Evolutionary conservation across 2,797 vertebrate genomes (phyloP).

Genomic region (Crenichthys baileyi): DNA sequence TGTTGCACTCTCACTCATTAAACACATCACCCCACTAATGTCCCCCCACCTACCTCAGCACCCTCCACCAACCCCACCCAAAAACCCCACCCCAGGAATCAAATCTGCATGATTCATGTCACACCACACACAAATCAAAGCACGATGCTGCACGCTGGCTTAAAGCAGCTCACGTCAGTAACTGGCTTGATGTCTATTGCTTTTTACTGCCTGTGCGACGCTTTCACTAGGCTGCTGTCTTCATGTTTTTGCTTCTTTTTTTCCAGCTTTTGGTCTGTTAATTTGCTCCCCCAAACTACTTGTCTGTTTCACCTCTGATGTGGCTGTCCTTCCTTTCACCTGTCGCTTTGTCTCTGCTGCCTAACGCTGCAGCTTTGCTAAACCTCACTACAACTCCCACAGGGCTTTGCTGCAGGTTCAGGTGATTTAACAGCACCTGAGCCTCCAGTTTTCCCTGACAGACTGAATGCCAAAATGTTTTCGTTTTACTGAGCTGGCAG

Average conservation of each 20-base stretch:
- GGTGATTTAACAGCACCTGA: slow-evolving; percentile 64
- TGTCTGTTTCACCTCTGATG: slow-evolving; percentile 23
- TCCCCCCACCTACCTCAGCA: background rate
- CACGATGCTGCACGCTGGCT: slow-evolving; percentile 57
- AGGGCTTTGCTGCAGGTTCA: slow-evolving; percentile 63
- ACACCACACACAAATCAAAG: slow-evolving; percentile 9
- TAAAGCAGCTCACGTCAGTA: slow-evolving; percentile 57
- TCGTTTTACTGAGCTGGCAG: slow-evolving; percentile 52
- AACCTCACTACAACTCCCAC: slow-evolving; percentile 52
- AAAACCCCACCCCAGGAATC: background rate
- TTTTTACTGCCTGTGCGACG: slow-evolving; percentile 68
- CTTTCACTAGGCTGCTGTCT: slow-evolving; percentile 49
- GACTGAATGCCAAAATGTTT: slow-evolving; percentile 31
- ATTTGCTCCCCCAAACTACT: slow-evolving; percentile 17
- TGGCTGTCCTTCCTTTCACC: slow-evolving; percentile 8
- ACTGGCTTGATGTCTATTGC: slow-evolving; percentile 72
- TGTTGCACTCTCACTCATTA: slow-evolving; percentile 56
- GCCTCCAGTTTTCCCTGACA: slow-evolving; percentile 53
- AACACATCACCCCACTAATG: slow-evolving; percentile 68
- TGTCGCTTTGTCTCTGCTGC: slow-evolving; percentile 48
- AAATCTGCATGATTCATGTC: slow-evolving; percentile 56
- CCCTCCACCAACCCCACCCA: slow-evolving; percentile 1
- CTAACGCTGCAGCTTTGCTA: slow-evolving; percentile 62
- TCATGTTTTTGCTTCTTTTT: slow-evolving; percentile 16
- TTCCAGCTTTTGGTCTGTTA: slow-evolving; percentile 24